These are phyloP conservation scores for Paracanthobrama guichenoti DNA, from an alignment of 2,113 vertebrate species.

Conservation along the genomic window DNA sequence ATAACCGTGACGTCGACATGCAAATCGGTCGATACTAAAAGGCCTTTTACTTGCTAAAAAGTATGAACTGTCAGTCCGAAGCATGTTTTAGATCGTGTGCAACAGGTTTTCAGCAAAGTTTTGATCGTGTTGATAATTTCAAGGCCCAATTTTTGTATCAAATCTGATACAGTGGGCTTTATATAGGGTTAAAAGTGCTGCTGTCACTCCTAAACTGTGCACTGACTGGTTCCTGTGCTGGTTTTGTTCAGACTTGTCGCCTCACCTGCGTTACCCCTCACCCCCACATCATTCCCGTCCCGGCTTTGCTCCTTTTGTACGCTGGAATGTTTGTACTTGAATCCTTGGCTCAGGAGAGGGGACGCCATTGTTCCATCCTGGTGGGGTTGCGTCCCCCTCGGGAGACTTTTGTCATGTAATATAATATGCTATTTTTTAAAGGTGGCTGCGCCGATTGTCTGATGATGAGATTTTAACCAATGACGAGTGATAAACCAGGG, in stretches of 20 bases:
- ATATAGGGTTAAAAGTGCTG: neutral
- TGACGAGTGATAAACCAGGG: no score
- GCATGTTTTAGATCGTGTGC: neutral
- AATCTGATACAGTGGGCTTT: neutral
- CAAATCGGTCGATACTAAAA: neutral
- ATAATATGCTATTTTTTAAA: conserved; percentile 20
- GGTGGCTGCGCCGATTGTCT: neutral
- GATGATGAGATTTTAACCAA: conserved; percentile 1
- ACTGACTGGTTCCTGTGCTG: conserved; percentile 23
- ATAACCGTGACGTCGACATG: no score
- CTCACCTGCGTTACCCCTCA: conserved; percentile 47
- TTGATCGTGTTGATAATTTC: neutral
- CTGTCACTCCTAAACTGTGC: conserved; percentile 43
- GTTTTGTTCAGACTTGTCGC: conserved; percentile 55
- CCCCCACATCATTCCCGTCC: neutral
- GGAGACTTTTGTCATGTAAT: conserved; percentile 13
- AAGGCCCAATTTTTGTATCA: neutral
- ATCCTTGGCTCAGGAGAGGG: conserved; percentile 46
- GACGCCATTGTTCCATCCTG: conserved; percentile 5
- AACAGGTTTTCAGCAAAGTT: neutral
- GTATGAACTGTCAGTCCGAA: neutral
- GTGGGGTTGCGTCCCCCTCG: conserved; percentile 6
- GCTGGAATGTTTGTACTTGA: conserved; percentile 63
- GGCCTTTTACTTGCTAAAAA: neutral
- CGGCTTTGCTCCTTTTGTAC: conserved; percentile 51